Evolutionary conservation across 1,140 invertebrate genomes (phyloP).

Genomic region (Formica selysi): DNA sequence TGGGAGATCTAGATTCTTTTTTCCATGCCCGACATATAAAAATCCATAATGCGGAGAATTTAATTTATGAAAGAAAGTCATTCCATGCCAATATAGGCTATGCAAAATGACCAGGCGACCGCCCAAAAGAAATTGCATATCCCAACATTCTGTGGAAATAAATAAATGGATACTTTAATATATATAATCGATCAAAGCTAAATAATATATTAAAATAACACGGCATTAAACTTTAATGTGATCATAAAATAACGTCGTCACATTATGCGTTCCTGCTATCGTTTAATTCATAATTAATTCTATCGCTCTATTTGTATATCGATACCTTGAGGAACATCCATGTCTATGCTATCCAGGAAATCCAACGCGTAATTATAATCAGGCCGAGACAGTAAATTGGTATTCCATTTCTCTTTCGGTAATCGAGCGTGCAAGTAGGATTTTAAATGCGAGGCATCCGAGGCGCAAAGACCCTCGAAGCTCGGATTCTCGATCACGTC

Average conservation of each 20-base stretch:
- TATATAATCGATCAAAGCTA: neutral
- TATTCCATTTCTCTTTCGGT: constrained; percentile 90
- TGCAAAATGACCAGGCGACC: constrained; percentile 88
- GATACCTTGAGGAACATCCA: constrained; percentile 88
- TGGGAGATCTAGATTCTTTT: constrained; percentile 91
- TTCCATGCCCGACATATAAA: constrained; percentile 91
- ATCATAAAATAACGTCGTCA: neutral
- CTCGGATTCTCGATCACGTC: constrained; percentile 89
- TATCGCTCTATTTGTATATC: neutral
- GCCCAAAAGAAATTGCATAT: constrained; percentile 87
- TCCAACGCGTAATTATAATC: constrained; percentile 93
- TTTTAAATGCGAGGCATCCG: constrained; percentile 88
- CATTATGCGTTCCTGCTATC: neutral
- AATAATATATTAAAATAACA: neutral
- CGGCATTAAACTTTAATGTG: neutral
- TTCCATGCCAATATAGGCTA: constrained; percentile 91
- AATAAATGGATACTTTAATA: neutral
- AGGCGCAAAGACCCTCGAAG: constrained; percentile 88
- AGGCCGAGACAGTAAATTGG: constrained; percentile 89
- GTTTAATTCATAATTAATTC: neutral
- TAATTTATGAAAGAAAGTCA: constrained; percentile 91
- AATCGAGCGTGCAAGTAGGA: constrained; percentile 90
- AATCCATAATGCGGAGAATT: constrained; percentile 90
- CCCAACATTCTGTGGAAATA: constrained; percentile 87
- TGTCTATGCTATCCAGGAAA: constrained; percentile 91